These are phyloP conservation scores for Tuberolachnus salignus DNA, from an alignment of 2,888 invertebrate genomes.

Conservation along the genomic window DNA sequence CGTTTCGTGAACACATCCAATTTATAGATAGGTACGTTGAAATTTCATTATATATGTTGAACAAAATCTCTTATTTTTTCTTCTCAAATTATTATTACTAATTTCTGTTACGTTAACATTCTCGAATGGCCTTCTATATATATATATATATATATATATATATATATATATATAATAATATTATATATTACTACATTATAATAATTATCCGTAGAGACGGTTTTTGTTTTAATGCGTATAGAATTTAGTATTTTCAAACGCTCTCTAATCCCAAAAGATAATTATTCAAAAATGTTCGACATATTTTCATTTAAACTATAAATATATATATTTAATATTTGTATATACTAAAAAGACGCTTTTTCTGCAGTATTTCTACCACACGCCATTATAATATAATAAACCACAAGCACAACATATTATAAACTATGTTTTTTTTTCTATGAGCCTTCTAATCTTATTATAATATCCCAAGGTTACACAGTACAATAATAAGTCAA, in stretches of 20 bases:
- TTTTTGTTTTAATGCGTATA: too few species aligned
- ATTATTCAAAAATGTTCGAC: too few species aligned
- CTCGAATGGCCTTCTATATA: neutral
- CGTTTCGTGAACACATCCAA: slow-evolving; percentile 8
- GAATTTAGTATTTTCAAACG: too few species aligned
- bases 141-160: neutral
- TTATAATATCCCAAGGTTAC: neutral
- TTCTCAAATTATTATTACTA: neutral
- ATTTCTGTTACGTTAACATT: slow-evolving; percentile 14
- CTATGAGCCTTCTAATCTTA: neutral
- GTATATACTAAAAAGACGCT: too few species aligned
- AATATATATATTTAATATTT: too few species aligned
- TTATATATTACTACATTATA: too few species aligned
- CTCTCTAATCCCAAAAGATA: too few species aligned
- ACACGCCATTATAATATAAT: too few species aligned
- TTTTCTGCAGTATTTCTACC: too few species aligned
- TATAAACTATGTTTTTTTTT: neutral
- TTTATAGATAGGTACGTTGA: neutral
- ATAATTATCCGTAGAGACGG: too few species aligned
- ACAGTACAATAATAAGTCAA: neutral
- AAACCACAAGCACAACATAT: neutral
- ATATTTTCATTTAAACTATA: too few species aligned
- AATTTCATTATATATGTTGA: slow-evolving; percentile 22
- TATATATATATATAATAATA: too few species aligned
- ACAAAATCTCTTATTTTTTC: slow-evolving; percentile 13